Conservation (phyloP, 2,888 invertebrate species). For the Junonia oenone region DNA sequence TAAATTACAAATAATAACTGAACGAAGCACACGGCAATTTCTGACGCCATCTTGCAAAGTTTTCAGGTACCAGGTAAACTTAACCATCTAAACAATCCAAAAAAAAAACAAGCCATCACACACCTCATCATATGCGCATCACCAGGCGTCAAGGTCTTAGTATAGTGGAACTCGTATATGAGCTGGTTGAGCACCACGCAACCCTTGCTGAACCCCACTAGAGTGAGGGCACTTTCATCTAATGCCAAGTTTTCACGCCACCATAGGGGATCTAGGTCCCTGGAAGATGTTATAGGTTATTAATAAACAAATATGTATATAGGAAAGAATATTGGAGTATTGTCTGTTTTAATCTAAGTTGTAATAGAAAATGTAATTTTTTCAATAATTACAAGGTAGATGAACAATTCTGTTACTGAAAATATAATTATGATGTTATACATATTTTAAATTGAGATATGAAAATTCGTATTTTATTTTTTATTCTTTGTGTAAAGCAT, state of each 20-base stretch:
- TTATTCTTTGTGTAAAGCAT: no score
- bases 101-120: not conserved
- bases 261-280: conserved; percentile 67
- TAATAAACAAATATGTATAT: no score
- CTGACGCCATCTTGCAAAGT: no score
- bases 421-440: no score
- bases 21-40: not conserved
- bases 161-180: conserved; percentile 89
- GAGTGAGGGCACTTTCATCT: conserved; percentile 79
- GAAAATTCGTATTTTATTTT: no score
- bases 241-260: conserved; percentile 80
- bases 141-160: conserved; percentile 82
- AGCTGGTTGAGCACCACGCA: conserved; percentile 95
- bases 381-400: no score
- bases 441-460: no score
- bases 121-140: conserved; percentile 81
- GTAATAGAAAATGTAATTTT: no score
- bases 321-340: no score
- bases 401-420: no score
- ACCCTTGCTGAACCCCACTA: conserved; percentile 95
- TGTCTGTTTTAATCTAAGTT: no score
- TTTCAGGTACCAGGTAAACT: not conserved
- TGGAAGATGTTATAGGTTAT: conserved; percentile 14
- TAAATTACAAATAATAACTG: no score
- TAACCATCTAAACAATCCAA: not conserved